These are phyloP conservation scores for Pseudorhombus dupliciocellatus DNA, from an alignment of 2,113 vertebrate genomes.

Conservation along the genomic window DNA sequence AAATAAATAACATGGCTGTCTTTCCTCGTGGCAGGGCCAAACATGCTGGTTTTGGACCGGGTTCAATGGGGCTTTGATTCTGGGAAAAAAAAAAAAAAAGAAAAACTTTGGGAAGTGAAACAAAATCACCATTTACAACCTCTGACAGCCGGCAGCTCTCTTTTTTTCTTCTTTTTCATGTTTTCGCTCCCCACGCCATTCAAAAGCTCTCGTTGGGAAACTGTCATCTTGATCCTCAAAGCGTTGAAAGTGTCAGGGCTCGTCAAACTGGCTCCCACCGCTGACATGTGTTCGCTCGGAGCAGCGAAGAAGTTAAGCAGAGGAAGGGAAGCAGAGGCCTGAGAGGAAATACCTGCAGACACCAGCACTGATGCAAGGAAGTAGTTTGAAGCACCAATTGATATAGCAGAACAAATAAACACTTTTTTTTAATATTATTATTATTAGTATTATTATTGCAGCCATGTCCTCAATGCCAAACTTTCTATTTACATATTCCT, in stretches of 20 bases:
- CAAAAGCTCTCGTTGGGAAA: conserved; percentile 81
- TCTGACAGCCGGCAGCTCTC: conserved; percentile 86
- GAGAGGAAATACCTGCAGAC: conserved; percentile 44
- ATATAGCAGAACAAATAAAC: not conserved
- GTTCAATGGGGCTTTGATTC: conserved; percentile 89
- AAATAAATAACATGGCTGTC: conserved; percentile 81
- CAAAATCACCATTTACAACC: conserved; percentile 88
- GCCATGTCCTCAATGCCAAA: no score
- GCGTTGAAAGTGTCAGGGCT: conserved; percentile 71
- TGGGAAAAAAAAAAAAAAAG: conserved; percentile 74
- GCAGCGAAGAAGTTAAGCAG: conserved; percentile 57
- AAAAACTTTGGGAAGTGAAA: conserved; percentile 82
- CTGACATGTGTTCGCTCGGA: conserved; percentile 65
- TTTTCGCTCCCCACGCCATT: conserved; percentile 82
- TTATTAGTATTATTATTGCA: no score
- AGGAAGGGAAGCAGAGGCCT: conserved; percentile 66
- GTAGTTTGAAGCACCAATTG: not conserved
- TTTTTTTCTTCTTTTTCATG: conserved; percentile 60
- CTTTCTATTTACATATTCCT: no score
- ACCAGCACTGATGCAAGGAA: not conserved
- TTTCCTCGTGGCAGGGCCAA: conserved; percentile 86
- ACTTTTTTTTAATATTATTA: no score
- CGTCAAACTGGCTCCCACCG: conserved; percentile 74
- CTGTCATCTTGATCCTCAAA: conserved; percentile 65
- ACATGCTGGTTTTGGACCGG: conserved; percentile 90